Evolutionary conservation across 2,888 invertebrate species (phyloP).

Genomic region (Thera obeliscata): DNA sequence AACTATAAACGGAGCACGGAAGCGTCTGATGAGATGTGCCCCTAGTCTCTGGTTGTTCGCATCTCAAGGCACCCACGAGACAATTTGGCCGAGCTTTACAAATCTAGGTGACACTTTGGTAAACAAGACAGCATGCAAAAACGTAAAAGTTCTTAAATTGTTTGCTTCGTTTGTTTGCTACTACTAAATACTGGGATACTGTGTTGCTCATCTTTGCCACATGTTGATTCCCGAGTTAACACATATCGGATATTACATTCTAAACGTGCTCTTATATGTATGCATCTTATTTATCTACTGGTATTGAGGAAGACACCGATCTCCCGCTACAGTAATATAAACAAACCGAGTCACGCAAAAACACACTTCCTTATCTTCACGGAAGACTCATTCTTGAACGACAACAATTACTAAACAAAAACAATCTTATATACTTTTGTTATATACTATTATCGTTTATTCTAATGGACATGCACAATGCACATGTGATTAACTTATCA

Average conservation of each 20-base stretch:
- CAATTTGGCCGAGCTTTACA: constrained; percentile 6
- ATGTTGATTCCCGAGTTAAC: background rate
- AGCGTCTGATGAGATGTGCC: constrained; percentile 59
- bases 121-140: background rate
- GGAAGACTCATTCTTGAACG: constrained; percentile 60
- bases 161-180: background rate
- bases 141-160: background rate
- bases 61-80: constrained; percentile 40
- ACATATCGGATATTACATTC: background rate
- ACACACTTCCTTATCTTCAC: constrained; percentile 68
- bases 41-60: constrained; percentile 25
- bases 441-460: constrained; percentile 4
- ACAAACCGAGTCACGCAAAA: constrained; percentile 48
- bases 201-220: background rate
- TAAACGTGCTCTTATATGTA: background rate
- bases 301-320: constrained; percentile 46
- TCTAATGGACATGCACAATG: constrained; percentile 25
- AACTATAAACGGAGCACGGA: constrained; percentile 78
- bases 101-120: background rate
- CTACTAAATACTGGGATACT: background rate
- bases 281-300: constrained; percentile 2
- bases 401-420: constrained; percentile 45
- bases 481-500: constrained; percentile 20
- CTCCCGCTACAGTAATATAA: constrained; percentile 51
- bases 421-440: constrained; percentile 21